These are phyloP conservation scores for Lagria hirta DNA, from an alignment of 2,888 invertebrate genomes.

Conservation along the genomic window DNA sequence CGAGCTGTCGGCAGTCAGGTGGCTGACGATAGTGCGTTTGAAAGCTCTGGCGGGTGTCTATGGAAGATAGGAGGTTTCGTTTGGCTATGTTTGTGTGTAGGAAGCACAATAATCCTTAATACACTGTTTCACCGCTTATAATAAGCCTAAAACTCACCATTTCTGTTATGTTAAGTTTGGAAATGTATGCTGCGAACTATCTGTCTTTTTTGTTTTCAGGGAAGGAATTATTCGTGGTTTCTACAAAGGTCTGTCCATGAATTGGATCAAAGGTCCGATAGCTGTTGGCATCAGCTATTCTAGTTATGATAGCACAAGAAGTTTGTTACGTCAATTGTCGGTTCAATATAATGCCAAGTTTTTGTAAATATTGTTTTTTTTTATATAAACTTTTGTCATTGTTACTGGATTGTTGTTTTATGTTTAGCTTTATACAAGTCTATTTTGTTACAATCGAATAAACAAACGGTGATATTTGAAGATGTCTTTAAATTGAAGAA, in stretches of 20 bases:
- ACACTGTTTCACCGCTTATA: too few relatives aligned
- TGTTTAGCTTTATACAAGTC: conserved; percentile 8
- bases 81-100: too few relatives aligned
- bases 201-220: conserved; percentile 59
- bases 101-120: too few relatives aligned
- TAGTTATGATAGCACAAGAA: conserved; percentile 81
- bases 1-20: too few relatives aligned
- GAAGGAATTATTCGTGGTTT: conserved; percentile 90
- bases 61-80: too few relatives aligned
- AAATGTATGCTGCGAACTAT: too few relatives aligned
- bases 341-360: conserved; percentile 35
- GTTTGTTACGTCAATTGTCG: conserved; percentile 56
- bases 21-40: too few relatives aligned
- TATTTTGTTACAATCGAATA: conserved; percentile 16
- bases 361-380: conserved; percentile 21
- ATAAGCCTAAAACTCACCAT: too few relatives aligned
- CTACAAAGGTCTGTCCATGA: conserved; percentile 99
- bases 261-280: conserved; percentile 94
- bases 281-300: conserved; percentile 96
- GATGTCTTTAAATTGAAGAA: too few relatives aligned
- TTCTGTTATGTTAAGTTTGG: too few relatives aligned
- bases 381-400: conserved; percentile 13
- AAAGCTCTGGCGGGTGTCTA: too few relatives aligned
- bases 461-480: too few relatives aligned
- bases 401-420: conserved; percentile 22